A percentile compares a stretch with the other conserved stretches of the same genome.
Evolutionary conservation across 2,113 vertebrate genomes (phyloP).

Genomic region (Oryzias melastigma): DNA sequence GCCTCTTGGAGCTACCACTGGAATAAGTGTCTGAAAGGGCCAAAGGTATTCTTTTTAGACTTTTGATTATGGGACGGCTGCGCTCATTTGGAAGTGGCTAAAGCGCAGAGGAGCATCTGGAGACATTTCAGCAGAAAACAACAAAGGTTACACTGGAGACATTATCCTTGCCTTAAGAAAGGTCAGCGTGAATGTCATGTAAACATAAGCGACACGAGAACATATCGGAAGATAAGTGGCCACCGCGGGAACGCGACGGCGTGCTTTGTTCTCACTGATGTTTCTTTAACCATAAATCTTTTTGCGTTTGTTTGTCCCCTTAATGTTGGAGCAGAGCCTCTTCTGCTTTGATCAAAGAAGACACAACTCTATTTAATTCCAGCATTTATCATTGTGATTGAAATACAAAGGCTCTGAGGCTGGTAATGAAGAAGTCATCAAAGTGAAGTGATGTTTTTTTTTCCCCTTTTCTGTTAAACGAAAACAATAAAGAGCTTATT

Average conservation of each 20-base stretch:
- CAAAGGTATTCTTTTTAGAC: slow-evolving; percentile 12
- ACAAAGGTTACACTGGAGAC: slow-evolving; percentile 34
- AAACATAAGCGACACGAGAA: slow-evolving; percentile 35
- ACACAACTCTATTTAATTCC: slow-evolving; percentile 28
- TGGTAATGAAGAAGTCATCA: slow-evolving; percentile 1
- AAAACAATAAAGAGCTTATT: neutral
- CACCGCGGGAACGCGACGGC: slow-evolving; percentile 34
- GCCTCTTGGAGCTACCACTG: slow-evolving; percentile 12
- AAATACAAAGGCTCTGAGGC: slow-evolving; percentile 2
- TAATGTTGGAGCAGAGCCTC: slow-evolving; percentile 15
- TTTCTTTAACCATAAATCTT: slow-evolving; percentile 44
- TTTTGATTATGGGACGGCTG: neutral
- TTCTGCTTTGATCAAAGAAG: slow-evolving; percentile 31
- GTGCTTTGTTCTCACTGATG: slow-evolving; percentile 32
- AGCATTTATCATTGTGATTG: slow-evolving; percentile 23
- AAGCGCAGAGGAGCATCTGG: slow-evolving; percentile 6
- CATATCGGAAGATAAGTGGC: slow-evolving; percentile 17
- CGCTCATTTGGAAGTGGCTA: neutral
- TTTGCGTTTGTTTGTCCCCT: slow-evolving; percentile 7
- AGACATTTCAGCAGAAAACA: slow-evolving; percentile 16
- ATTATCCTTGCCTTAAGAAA: slow-evolving; percentile 43
- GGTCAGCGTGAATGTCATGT: slow-evolving; percentile 44
- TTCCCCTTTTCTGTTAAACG: slow-evolving; percentile 2
- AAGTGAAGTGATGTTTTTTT: slow-evolving; percentile 1
- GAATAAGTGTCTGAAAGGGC: slow-evolving; percentile 11